Percentiles rank a stretch among this genome's conserved stretches.
Evolutionary conservation across 2,888 invertebrate species (phyloP).

Genomic region (Leucozona laternaria): DNA sequence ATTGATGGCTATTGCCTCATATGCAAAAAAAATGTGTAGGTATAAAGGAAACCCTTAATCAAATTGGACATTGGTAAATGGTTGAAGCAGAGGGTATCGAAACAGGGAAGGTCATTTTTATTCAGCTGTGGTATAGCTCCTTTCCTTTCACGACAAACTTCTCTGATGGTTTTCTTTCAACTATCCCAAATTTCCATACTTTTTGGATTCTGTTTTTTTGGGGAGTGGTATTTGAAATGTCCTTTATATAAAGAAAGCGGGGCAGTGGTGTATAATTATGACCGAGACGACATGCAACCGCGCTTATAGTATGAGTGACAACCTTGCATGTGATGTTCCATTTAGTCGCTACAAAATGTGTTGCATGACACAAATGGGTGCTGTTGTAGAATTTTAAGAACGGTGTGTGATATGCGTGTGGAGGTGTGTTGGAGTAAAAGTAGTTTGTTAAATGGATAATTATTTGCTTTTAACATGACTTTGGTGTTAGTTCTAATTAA

Average conservation of each 20-base stretch:
- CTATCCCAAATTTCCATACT: conserved; percentile 16
- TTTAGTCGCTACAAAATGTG: conserved; percentile 59
- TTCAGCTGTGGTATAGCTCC: background rate
- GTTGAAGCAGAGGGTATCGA: background rate
- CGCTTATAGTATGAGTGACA: conserved; percentile 8
- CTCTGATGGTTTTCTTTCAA: conserved; percentile 1
- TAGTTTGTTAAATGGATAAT: conserved; percentile 47
- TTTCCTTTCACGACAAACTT: background rate
- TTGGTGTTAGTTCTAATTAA: conserved; percentile 18
- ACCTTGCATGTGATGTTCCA: conserved; percentile 57
- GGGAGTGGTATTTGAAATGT: conserved; percentile 45
- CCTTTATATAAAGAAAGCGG: background rate
- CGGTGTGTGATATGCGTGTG: conserved; percentile 12
- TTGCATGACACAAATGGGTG: conserved; percentile 56
- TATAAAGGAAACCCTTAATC: conserved; percentile 8
- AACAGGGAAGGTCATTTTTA: conserved; percentile 19
- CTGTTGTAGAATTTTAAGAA: conserved; percentile 26
- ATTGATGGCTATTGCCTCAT: conserved; percentile 52
- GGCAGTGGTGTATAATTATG: conserved; percentile 10
- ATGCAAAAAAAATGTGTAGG: background rate
- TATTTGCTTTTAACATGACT: conserved; percentile 29
- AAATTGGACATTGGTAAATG: conserved; percentile 25
- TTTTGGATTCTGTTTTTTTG: conserved; percentile 17
- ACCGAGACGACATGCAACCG: conserved; percentile 54
- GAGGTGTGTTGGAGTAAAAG: conserved; percentile 57